These are phyloP conservation scores for Lydus trimaculatus DNA, from an alignment of 2,888 invertebrate species.

Conservation along the genomic window DNA sequence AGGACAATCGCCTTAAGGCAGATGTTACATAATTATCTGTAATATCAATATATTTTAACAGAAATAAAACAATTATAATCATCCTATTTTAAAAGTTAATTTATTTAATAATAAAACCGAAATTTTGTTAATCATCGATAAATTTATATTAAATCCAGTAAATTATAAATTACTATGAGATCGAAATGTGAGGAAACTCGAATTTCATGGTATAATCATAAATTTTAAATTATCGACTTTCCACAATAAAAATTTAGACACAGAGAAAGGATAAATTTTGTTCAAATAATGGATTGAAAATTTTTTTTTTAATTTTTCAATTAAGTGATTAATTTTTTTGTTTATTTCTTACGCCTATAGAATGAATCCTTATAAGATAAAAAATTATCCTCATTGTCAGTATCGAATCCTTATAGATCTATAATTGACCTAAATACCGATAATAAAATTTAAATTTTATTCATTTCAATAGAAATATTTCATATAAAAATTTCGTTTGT, in stretches of 20 bases:
- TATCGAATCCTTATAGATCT: background rate
- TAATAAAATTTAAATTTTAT: background rate
- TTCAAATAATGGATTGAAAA: background rate
- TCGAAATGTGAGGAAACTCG: background rate
- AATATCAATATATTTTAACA: background rate
- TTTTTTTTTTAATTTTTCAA: background rate
- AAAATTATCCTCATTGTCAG: background rate
- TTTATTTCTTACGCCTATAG: background rate
- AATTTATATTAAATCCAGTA: too few species aligned
- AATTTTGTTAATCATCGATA: too few species aligned
- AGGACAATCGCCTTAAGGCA: background rate
- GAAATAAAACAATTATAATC: background rate
- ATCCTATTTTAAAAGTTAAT: background rate
- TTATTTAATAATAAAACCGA: background rate
- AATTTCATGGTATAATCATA: background rate
- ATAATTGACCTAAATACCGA: background rate
- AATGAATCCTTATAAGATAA: conserved; percentile 4
- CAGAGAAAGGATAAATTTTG: background rate
- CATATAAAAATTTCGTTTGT: background rate
- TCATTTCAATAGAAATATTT: background rate
- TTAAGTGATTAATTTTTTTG: background rate
- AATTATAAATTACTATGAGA: too few species aligned
- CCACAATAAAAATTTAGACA: background rate
- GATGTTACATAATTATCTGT: background rate
- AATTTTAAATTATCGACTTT: background rate